Evolutionary conservation across 2,797 vertebrate genomes (phyloP).

Genomic region (Erithacus rubecula): DNA sequence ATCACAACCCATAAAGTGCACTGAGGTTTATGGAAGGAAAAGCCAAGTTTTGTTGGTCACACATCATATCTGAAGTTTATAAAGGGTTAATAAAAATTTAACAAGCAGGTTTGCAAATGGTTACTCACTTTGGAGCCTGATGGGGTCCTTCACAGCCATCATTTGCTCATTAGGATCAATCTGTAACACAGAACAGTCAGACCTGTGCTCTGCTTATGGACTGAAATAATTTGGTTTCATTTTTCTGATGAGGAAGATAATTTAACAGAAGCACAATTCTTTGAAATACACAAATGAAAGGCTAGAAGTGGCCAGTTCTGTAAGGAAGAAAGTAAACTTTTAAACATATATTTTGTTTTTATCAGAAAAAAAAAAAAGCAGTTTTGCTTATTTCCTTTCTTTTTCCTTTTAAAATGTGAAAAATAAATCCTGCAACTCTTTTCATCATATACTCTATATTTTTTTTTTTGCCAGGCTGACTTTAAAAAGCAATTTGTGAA

Average conservation of each 20-base stretch:
- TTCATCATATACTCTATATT: background rate
- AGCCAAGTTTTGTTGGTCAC: background rate
- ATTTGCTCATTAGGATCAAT: background rate
- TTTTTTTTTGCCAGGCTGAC: background rate
- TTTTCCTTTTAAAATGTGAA: background rate
- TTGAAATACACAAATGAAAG: background rate
- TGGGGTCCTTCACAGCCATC: background rate
- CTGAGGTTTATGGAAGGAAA: background rate
- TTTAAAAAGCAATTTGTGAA: background rate
- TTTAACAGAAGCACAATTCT: background rate
- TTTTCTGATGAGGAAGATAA: background rate
- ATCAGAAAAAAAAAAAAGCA: background rate
- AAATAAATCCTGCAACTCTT: background rate
- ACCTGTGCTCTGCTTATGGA: background rate
- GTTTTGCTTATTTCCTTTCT: background rate
- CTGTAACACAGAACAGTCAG: background rate
- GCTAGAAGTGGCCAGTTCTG: background rate
- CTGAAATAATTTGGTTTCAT: background rate
- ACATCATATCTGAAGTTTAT: slow-evolving; percentile 3
- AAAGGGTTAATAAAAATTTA: slow-evolving; percentile 54
- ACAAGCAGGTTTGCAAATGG: background rate
- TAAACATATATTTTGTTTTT: background rate
- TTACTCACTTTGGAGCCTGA: background rate
- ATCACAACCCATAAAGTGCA: background rate
- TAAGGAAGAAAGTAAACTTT: background rate